Base-by-base conservation (phyloP, 92 coral and sea anemone species). In the Pocillopora grandis region DNA sequence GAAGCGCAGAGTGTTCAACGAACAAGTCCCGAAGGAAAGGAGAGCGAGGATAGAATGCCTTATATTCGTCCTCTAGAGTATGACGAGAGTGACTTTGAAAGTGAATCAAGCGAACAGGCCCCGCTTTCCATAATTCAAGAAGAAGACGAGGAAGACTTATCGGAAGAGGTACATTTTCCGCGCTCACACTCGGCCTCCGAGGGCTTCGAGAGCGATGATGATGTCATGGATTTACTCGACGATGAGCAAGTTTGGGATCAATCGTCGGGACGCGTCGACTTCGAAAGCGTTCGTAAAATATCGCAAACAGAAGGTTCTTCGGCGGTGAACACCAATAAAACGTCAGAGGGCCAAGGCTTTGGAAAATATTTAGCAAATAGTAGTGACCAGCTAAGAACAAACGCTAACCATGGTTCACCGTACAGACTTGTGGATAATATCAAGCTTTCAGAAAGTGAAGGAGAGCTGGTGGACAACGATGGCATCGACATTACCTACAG, bases 181-280 rank as follows among this genome's bases (percentile, higher is more conserved):
- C 85, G 88, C 20, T 80, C 88, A 31, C 92, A 89, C 60, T 97
- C 99, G 20, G 86, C 91, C 59, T 91, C 98, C 62, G 99, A 92
- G 68, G 93, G 97, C 64, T 97, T 97, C 76, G 88, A 84, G 77
- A 97, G 95, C 79, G 99, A 97, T 12, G 99, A 97, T 85, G 99
- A 97, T 86, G 98, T 97, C 62, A 90, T 97, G 91, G 99, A 97
- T 83, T 85, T 97, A 58, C 83, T 97, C 1, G 98, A 93, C 59
- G 99, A 94, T 9, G 98, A 89, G 63, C 89, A 82, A 35, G 84
- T 62, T 65, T 72, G 84, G 72, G 94, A 87, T 20, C 90, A 92
- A 12, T 75, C 79, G 84, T 61, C 88, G 19, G 87, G 83, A 12
- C 88, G 59, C 65, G 31, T 82, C 11, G 66, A 52, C 71, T 64